Percentiles rank a stretch among this genome's conserved stretches.
Evolutionary conservation across 1,140 invertebrate species (phyloP).

Genomic region (Stegodyphus mimosarum): DNA sequence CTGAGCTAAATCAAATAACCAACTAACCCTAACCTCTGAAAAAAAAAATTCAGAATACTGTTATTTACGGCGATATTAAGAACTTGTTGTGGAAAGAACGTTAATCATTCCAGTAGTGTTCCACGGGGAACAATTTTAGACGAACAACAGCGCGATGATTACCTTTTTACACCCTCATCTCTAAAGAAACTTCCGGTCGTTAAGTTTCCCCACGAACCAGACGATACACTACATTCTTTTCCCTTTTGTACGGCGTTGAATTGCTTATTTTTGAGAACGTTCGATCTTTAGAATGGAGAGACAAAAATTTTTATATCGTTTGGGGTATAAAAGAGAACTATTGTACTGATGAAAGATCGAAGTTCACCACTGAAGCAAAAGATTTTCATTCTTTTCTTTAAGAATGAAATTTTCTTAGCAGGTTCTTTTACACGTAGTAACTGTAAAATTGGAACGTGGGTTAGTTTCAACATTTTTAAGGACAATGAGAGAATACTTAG

Average conservation of each 20-base stretch:
- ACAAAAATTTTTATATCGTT: slow-evolving; percentile 35
- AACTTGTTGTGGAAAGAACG: no score
- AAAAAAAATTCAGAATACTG: no score
- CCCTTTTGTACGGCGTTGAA: neutral
- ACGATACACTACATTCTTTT: neutral
- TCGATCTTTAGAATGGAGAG: neutral
- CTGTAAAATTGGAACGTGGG: slow-evolving; percentile 22
- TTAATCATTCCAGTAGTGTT: no score
- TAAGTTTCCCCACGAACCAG: slow-evolving; percentile 11
- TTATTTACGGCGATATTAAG: no score
- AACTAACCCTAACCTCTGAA: no score
- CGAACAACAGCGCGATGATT: neutral
- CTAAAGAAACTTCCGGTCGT: neutral
- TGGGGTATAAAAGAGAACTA: slow-evolving; percentile 30
- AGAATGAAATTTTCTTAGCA: no score
- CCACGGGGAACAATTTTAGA: no score
- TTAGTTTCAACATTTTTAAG: no score
- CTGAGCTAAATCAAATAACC: no score
- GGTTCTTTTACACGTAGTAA: slow-evolving; percentile 13
- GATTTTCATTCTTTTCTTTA: no score
- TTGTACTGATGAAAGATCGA: neutral
- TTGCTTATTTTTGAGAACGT: neutral
- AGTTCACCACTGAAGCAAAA: neutral
- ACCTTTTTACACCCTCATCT: slow-evolving; percentile 7
- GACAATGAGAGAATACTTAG: no score